phyloP scores from a whole-genome alignment of 2,113 vertebrate species.

The Sialia sialis region DNA sequence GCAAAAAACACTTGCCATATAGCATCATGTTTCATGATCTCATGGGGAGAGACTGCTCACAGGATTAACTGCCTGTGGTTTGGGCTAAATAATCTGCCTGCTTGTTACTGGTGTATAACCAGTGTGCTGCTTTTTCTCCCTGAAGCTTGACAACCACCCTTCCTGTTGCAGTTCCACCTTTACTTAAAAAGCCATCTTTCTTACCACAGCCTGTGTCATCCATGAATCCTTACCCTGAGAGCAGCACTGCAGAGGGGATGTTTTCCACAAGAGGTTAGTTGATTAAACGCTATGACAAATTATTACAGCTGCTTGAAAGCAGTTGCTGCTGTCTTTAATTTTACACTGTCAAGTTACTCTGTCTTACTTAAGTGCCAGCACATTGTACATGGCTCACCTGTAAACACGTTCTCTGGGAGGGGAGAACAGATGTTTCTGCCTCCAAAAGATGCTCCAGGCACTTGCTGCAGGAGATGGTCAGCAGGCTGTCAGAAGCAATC shows the following conservation, averaged over 20 bases:
- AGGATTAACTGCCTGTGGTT: neutral
- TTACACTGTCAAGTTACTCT: neutral
- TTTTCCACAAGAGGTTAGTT: neutral
- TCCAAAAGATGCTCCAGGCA: neutral
- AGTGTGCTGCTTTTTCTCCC: neutral
- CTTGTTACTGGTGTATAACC: neutral
- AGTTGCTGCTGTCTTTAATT: neutral
- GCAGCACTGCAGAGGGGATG: neutral
- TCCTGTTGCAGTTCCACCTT: neutral
- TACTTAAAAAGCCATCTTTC: neutral
- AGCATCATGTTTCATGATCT: neutral
- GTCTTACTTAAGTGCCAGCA: neutral
- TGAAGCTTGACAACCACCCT: neutral
- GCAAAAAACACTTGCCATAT: neutral
- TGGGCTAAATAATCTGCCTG: neutral
- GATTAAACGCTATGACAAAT: slow-evolving; percentile 1
- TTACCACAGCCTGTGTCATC: neutral
- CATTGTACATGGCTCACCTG: neutral
- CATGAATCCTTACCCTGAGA: neutral
- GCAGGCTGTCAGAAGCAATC: slow-evolving; percentile 56
- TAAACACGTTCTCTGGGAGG: neutral
- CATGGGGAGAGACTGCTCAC: neutral
- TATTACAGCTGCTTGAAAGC: neutral
- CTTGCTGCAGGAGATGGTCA: slow-evolving; percentile 52
- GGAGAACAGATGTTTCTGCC: slow-evolving; percentile 9